phyloP scores from a whole-genome alignment of 2,888 invertebrate genomes.

The Noctua fimbriata region DNA sequence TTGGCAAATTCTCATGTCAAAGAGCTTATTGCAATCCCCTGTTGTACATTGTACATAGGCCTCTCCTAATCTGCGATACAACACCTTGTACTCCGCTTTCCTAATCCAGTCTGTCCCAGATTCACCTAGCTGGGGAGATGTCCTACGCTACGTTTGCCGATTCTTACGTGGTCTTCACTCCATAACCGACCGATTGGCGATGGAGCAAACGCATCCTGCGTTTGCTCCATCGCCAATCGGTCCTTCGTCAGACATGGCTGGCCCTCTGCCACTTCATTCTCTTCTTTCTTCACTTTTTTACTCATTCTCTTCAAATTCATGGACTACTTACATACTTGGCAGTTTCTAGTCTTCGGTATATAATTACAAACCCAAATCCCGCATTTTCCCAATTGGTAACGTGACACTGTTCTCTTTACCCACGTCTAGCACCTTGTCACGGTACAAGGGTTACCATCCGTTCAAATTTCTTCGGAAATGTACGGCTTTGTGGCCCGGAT shows the following conservation, averaged over 20 bases:
- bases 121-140: not conserved
- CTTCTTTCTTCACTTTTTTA: no score
- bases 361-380: conserved; percentile 4
- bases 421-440: conserved; percentile 22
- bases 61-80: not conserved
- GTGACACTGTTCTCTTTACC: conserved; percentile 24
- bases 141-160: not conserved
- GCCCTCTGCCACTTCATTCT: not conserved
- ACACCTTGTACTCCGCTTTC: not conserved
- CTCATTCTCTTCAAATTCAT: not conserved
- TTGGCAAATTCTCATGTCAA: not conserved
- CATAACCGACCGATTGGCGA: no score
- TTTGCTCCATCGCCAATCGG: not conserved
- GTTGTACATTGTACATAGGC: not conserved
- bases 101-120: not conserved
- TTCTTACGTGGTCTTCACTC: not conserved
- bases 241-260: not conserved
- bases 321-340: not conserved
- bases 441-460: not conserved
- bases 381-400: conserved; percentile 29
- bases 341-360: not conserved
- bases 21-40: not conserved
- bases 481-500: not conserved
- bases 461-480: not conserved
- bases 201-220: no score